A percentile compares a stretch with the other conserved stretches of the same genome.
Evolutionary conservation across 1,140 invertebrate genomes (phyloP).

Genomic region (Centruroides vittatus): DNA sequence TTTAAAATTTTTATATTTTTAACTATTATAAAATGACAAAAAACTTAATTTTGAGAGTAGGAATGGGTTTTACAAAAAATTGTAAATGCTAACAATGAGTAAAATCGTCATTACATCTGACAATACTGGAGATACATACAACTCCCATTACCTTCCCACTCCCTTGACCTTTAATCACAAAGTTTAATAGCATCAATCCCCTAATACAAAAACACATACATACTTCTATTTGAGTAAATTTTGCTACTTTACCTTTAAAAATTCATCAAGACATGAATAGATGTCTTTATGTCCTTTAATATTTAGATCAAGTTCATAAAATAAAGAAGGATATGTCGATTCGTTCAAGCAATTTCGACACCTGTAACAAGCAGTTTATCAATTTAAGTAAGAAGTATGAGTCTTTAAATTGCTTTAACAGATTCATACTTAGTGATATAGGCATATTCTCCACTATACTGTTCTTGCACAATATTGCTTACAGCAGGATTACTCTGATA

Average conservation of each 20-base stretch:
- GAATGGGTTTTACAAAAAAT: too few species aligned
- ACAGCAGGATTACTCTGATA: conserved; percentile 30
- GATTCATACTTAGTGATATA: conserved; percentile 45
- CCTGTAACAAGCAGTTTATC: conserved; percentile 26
- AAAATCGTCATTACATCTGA: too few species aligned
- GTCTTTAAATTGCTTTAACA: conserved; percentile 1
- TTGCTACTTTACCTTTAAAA: conserved; percentile 32
- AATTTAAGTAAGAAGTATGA: background rate
- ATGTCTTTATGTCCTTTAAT: conserved; percentile 40
- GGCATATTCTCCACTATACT: conserved; percentile 47
- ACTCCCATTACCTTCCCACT: too few species aligned
- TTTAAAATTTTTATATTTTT: too few species aligned
- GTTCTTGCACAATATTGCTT: conserved; percentile 39
- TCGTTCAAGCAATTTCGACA: conserved; percentile 44
- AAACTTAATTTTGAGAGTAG: too few species aligned
- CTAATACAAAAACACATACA: too few species aligned
- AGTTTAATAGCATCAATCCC: too few species aligned
- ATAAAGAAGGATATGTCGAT: conserved; percentile 41
- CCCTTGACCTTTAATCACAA: too few species aligned
- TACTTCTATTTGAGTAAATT: too few species aligned
- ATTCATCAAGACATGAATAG: conserved; percentile 44
- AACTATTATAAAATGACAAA: too few species aligned
- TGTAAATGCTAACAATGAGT: too few species aligned
- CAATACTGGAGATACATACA: too few species aligned
- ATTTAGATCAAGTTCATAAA: conserved; percentile 51